Evolutionary conservation across 2,797 vertebrate species (phyloP), one percentile per base, ranked within the genome.

Genomic region (Ibycter americanus): DNA sequence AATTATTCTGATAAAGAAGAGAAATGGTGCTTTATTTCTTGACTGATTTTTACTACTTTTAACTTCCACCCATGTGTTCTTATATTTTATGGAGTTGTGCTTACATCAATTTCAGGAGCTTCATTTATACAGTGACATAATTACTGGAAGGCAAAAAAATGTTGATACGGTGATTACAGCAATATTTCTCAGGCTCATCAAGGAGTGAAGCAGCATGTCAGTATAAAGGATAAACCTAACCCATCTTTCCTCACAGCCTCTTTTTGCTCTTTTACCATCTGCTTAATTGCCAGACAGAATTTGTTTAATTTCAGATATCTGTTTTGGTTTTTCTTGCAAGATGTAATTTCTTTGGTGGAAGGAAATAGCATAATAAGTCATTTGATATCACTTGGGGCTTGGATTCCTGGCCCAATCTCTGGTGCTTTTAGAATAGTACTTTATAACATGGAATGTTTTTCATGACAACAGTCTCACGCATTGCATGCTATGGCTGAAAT

Each of bases 351-450:
- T 95, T 91, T 94, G 85, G 91, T 96, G 73, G 92, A 94, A 94
- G 89, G 89, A 95, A 97, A 96, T 88, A 92, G 90, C 93, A 90
- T 93, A 94, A 95, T 93, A 91, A 96, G 96, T 97, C 84, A 95
- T 96, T 96, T 86, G 94, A 96, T 97, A 96, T 93, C 93, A 96
- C 94, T 97, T 89, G 87, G 87, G 92, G 76, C 90, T 95, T 96
- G 51, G 73, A 96, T 96, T 97, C 90, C 81, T 97, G 95, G 94
- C 96, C 93, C 89, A 91, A 51, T 89, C 92, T 83, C 79, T 95
- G 90, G 79, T 95, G 79, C 93, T 97, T 95, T 96, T 78, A 96
- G 92, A 95, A 70, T 83, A 94, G 87, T 89, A 96, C 92, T 94
- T 97, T 96, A 91, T 95, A 94, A 94, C 0, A 16, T 88, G 93